Conservation (phyloP, 2,888 invertebrate genomes). For the Pelosia muscerda region DNA sequence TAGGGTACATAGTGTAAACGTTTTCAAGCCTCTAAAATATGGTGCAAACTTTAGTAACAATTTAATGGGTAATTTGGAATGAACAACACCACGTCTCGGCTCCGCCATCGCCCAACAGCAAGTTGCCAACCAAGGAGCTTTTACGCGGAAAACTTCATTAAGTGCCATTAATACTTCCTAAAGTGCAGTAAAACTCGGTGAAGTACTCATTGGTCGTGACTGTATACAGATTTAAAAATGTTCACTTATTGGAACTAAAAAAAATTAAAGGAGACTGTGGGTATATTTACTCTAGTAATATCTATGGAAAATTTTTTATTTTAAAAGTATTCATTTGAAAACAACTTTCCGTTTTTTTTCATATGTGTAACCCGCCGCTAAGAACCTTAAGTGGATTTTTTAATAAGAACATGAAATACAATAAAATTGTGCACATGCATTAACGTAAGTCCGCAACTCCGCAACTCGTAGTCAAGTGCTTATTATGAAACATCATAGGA, state of each 20-base stretch:
- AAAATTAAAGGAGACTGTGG: too few species aligned
- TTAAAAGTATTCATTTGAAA: too few species aligned
- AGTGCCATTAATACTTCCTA: conserved; percentile 72
- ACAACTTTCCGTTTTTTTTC: too few species aligned
- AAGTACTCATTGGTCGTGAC: conserved; percentile 68
- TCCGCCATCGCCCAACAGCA: conserved; percentile 20
- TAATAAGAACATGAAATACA: too few species aligned
- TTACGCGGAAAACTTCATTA: conserved; percentile 66
- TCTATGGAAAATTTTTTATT: too few species aligned
- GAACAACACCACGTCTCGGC: conserved; percentile 39
- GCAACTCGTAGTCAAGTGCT: too few species aligned
- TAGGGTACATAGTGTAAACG: neutral
- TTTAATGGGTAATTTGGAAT: conserved; percentile 51
- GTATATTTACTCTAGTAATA: too few species aligned
- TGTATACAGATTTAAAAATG: conserved; percentile 54
- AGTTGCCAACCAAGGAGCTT: conserved; percentile 53
- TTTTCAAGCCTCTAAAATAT: conserved; percentile 18
- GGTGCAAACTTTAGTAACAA: conserved; percentile 34
- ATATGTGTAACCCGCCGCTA: too few species aligned
- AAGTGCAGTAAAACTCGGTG: conserved; percentile 73
- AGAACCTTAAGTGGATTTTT: too few species aligned
- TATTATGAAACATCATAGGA: too few species aligned
- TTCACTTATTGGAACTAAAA: conserved; percentile 48
- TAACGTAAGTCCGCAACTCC: too few species aligned
- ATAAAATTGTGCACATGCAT: too few species aligned